These are phyloP conservation scores for Malacoraja senta DNA, from an alignment of 2,797 vertebrate genomes.

Conservation along the genomic window DNA sequence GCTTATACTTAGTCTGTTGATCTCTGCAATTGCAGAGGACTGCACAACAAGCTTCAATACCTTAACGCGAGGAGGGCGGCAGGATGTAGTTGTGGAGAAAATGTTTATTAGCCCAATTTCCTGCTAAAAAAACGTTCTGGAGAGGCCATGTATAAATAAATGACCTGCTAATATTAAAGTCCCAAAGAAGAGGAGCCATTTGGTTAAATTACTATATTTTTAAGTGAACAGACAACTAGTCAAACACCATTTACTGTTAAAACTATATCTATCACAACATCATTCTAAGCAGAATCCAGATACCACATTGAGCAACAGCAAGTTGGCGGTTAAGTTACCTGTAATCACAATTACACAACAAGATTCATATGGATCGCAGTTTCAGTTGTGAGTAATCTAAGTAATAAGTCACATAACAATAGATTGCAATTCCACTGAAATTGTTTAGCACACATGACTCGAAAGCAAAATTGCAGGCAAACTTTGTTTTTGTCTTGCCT, in stretches of 20 bases:
- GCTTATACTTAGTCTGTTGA: neutral
- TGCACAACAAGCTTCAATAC: neutral
- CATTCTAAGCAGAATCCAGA: neutral
- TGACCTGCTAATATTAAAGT: neutral
- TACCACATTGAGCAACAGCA: neutral
- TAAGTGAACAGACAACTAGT: too few species aligned
- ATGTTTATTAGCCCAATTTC: neutral
- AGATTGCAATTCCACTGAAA: constrained; percentile 6
- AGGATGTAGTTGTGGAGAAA: neutral
- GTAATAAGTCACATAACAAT: constrained; percentile 27
- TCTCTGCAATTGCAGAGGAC: neutral
- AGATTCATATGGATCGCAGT: neutral
- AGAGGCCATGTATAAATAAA: neutral
- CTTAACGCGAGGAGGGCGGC: neutral
- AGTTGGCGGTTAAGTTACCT: constrained; percentile 6
- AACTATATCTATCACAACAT: neutral
- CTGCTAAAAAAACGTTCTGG: neutral
- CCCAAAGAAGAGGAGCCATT: neutral
- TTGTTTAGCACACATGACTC: neutral
- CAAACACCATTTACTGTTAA: neutral
- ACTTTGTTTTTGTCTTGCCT: neutral
- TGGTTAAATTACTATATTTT: neutral
- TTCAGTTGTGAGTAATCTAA: neutral
- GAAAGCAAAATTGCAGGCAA: constrained; percentile 1
- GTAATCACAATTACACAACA: constrained; percentile 22